These are phyloP conservation scores for Motacilla tschutschensis DNA, from an alignment of 2,113 vertebrate genomes.

Conservation along the genomic window DNA sequence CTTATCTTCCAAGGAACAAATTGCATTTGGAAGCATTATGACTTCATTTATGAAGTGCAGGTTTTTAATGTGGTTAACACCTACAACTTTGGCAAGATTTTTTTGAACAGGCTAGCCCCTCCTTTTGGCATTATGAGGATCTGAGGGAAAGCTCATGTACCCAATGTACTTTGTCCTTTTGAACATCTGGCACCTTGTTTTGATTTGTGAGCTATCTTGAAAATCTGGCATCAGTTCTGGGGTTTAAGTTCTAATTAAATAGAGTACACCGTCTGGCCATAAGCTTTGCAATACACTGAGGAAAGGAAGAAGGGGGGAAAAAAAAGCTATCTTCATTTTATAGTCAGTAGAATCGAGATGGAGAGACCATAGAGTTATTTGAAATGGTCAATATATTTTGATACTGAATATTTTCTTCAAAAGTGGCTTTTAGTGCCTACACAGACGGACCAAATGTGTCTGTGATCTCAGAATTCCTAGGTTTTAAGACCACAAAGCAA, in stretches of 20 bases:
- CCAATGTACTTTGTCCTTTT: slow-evolving; percentile 3
- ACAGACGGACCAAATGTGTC: background rate
- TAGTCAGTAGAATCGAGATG: background rate
- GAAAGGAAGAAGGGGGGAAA: background rate
- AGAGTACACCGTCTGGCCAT: background rate
- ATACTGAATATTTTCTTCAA: background rate
- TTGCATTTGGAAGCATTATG: background rate
- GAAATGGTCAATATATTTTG: background rate
- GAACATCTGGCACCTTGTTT: slow-evolving; percentile 39
- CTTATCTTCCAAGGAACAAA: background rate
- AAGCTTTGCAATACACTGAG: background rate
- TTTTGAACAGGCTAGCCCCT: background rate
- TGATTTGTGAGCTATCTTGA: slow-evolving; percentile 15
- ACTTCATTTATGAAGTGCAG: background rate
- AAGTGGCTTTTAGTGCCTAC: background rate
- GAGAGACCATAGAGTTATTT: background rate
- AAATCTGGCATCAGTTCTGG: slow-evolving; percentile 29
- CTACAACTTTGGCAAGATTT: background rate
- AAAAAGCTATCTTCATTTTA: background rate
- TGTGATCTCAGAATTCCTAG: background rate
- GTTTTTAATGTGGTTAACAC: background rate
- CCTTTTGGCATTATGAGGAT: background rate
- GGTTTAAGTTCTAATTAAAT: slow-evolving; percentile 36
- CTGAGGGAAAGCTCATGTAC: background rate
- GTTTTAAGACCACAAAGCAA: background rate